These are phyloP conservation scores for Rhorus exstirpatorius DNA, from an alignment of 2,888 invertebrate genomes.

Conservation along the genomic window DNA sequence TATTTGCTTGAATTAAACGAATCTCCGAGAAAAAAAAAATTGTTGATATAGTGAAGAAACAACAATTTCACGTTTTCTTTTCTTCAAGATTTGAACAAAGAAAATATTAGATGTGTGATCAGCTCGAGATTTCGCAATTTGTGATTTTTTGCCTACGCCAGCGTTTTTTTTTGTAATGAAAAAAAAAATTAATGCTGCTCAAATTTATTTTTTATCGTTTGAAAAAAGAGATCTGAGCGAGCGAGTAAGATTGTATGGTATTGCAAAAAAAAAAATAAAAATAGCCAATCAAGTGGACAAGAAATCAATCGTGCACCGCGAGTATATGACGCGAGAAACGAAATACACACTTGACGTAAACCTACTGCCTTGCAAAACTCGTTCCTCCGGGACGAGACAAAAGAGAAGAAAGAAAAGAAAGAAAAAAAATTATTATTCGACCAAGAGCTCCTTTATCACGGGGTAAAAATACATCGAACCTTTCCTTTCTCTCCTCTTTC, in stretches of 20 bases:
- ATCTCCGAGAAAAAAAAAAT: too few species aligned
- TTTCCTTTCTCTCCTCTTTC: conserved; percentile 1
- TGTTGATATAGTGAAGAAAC: too few species aligned
- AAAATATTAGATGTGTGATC: too few species aligned
- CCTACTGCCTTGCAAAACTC: conserved; percentile 49
- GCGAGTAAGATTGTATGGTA: not conserved
- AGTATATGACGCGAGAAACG: conserved; percentile 33
- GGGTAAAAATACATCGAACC: conserved; percentile 15
- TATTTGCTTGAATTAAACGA: too few species aligned
- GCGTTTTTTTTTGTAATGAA: too few species aligned
- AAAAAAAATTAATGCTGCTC: not conserved
- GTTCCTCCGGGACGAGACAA: conserved; percentile 26
- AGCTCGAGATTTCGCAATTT: too few species aligned
- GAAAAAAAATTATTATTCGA: conserved; percentile 56
- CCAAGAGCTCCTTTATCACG: conserved; percentile 63
- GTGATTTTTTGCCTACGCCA: too few species aligned
- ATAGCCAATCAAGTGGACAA: conserved; percentile 27
- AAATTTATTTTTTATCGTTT: not conserved
- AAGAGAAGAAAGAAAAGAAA: conserved; percentile 5
- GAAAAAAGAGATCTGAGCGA: not conserved
- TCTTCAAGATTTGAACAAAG: too few species aligned
- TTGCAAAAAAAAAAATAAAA: not conserved
- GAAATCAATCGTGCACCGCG: conserved; percentile 35
- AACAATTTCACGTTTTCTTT: too few species aligned
- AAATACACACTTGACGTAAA: not conserved